A percentile compares a stretch with the other conserved stretches of the same genome.
These are phyloP conservation scores for Apodemus speciosus DNA, from an alignment of 2,113 vertebrate genomes.

Conservation along the genomic window DNA sequence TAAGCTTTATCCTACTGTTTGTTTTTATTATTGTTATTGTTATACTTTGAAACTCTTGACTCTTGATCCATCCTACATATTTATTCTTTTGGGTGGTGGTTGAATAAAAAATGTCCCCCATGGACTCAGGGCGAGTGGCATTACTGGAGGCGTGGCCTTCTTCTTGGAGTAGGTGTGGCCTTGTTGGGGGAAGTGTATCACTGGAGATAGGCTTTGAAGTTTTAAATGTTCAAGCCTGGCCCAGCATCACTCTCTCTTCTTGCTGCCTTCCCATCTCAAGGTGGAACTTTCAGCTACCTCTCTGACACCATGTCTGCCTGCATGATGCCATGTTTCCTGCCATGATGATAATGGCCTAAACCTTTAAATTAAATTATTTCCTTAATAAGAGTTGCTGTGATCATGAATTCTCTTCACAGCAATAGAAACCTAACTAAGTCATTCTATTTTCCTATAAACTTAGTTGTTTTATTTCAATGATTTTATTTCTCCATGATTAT, in stretches of 20 bases:
- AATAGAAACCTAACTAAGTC: not conserved
- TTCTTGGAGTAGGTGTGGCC: not conserved
- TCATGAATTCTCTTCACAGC: not conserved
- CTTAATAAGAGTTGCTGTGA: not conserved
- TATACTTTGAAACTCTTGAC: not conserved
- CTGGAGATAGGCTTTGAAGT: not conserved
- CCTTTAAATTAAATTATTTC: not conserved
- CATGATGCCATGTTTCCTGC: not conserved
- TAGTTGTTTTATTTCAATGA: slow-evolving; percentile 13
- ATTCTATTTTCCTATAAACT: not conserved
- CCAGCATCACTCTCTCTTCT: not conserved
- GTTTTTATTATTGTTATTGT: not conserved
- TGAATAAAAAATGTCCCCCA: not conserved
- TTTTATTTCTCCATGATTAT: not conserved
- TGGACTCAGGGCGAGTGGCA: not conserved
- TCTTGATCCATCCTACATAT: not conserved
- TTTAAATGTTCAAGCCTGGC: not conserved
- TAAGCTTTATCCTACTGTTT: not conserved
- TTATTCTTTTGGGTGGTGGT: not conserved
- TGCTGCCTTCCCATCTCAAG: not conserved
- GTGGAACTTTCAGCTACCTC: not conserved
- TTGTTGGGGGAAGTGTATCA: not conserved
- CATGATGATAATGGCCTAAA: not conserved
- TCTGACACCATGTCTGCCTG: not conserved
- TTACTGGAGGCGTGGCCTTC: not conserved